phyloP scores from a whole-genome alignment of 2,113 vertebrate species.

The Lanius collurio region DNA sequence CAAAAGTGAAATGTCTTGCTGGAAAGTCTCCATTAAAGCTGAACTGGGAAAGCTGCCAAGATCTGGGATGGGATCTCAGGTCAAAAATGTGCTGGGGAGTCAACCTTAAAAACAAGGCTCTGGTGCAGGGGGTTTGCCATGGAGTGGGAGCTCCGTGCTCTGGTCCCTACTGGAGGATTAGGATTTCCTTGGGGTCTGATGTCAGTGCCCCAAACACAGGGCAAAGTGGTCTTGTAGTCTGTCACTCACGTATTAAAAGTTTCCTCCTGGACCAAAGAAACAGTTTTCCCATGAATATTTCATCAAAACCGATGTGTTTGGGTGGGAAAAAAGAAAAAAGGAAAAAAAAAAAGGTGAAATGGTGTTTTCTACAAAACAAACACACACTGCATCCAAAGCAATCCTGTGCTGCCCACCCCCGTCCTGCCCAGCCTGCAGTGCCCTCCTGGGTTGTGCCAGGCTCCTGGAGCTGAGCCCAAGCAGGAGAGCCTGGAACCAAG shows the following conservation, averaged over 20 bases:
- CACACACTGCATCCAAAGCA: background rate
- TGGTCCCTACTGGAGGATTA: background rate
- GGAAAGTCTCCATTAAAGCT: constrained; percentile 3
- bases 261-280: background rate
- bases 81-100: background rate
- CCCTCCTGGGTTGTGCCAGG: background rate
- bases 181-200: background rate
- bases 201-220: background rate
- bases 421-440: background rate
- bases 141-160: background rate
- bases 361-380: background rate
- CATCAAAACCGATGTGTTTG: background rate
- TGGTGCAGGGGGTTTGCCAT: background rate
- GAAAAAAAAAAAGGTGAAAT: background rate
- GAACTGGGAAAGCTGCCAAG: background rate
- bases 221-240: background rate
- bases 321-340: background rate
- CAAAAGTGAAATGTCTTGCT: constrained; percentile 6
- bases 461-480: background rate
- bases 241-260: background rate
- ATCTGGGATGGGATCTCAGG: background rate
- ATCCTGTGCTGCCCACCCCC: background rate
- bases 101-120: background rate
- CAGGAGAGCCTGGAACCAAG: background rate
- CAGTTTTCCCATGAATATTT: background rate